phyloP scores from a whole-genome alignment of 2,113 vertebrate genomes.

The Siniperca knerii region DNA sequence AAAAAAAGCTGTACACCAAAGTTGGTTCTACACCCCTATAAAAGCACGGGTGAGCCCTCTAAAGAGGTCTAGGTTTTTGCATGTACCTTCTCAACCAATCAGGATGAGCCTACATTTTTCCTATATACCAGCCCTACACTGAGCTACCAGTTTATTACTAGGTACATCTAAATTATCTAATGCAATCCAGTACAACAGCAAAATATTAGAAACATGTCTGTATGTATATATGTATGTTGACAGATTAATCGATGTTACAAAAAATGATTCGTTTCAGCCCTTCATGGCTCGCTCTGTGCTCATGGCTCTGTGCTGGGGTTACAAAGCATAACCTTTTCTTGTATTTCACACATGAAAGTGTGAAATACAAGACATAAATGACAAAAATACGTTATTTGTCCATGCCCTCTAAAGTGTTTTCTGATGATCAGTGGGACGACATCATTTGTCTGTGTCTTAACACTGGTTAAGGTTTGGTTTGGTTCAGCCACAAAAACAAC shows the following conservation, averaged over 20 bases:
- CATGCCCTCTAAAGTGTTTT: background rate
- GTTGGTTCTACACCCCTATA: background rate
- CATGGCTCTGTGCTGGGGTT: background rate
- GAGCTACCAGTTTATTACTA: background rate
- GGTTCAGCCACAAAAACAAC: too few relatives aligned
- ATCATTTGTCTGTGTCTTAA: background rate
- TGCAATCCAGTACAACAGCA: background rate
- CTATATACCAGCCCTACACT: background rate
- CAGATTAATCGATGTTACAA: background rate
- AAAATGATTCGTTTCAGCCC: too few relatives aligned
- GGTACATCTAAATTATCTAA: background rate
- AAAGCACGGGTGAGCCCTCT: background rate
- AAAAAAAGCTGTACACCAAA: background rate
- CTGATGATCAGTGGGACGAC: background rate
- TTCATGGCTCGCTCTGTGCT: background rate
- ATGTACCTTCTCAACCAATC: slow-evolving; percentile 2
- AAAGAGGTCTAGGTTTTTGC: slow-evolving; percentile 5
- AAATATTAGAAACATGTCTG: background rate
- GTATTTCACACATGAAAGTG: background rate
- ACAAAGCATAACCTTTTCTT: background rate
- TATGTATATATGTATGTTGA: background rate
- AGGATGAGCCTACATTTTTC: background rate
- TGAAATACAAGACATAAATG: background rate
- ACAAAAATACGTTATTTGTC: background rate
- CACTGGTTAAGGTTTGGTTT: background rate